These are phyloP conservation scores for Drosophila tristis DNA, from an alignment of 1,140 invertebrate species.

Conservation along the genomic window DNA sequence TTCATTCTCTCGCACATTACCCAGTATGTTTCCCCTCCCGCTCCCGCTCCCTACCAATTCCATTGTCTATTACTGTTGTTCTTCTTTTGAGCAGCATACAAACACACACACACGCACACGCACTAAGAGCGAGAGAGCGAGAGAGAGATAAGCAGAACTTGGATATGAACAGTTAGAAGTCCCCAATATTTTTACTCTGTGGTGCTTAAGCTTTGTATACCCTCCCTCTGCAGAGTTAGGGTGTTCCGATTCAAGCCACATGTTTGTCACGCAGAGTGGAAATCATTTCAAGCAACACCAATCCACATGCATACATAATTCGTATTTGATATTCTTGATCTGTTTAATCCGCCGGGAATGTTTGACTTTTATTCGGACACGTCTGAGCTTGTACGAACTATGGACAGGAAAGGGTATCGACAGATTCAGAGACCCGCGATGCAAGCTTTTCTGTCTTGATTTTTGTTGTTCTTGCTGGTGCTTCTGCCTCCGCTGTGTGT, in stretches of 20 bases:
- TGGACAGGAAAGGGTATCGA: too few relatives aligned
- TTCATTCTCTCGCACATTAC: conserved; percentile 70
- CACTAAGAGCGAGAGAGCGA: conserved; percentile 10
- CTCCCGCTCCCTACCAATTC: conserved; percentile 34
- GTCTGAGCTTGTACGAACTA: too few relatives aligned
- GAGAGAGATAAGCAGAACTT: conserved; percentile 60
- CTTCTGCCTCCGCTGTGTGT: conserved; percentile 29
- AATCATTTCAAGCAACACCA: too few relatives aligned
- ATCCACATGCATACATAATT: too few relatives aligned
- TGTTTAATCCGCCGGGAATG: too few relatives aligned
- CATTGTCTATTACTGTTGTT: conserved; percentile 38
- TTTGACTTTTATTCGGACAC: too few relatives aligned
- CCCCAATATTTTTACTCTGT: conserved; percentile 67
- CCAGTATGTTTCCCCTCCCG: conserved; percentile 34
- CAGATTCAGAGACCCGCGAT: too few relatives aligned
- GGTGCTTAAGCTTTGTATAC: conserved; percentile 6
- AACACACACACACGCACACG: conserved; percentile 7
- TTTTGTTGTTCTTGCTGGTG: background rate
- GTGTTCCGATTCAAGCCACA: too few relatives aligned
- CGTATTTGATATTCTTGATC: too few relatives aligned
- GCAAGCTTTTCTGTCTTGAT: too few relatives aligned
- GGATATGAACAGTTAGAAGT: conserved; percentile 73
- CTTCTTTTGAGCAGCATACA: conserved; percentile 66
- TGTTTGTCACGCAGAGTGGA: too few relatives aligned
- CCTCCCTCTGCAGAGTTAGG: too few relatives aligned